Base-by-base conservation (phyloP, 2,797 vertebrate species). In the Dicrostonyx torquatus region DNA sequence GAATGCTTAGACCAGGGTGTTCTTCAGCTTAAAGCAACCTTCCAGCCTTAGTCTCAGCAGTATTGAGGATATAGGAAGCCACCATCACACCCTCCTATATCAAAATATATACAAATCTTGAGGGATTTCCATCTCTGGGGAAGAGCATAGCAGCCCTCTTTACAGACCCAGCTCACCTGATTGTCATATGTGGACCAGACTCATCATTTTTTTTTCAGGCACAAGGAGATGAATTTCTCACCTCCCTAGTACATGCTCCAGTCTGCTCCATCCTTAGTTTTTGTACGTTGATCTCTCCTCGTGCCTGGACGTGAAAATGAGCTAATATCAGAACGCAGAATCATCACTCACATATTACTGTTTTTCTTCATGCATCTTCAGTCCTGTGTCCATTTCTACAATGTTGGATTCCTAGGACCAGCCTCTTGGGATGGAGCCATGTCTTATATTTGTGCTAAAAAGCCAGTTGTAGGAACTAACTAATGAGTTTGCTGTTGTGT, bases 361-460 rank as follows among this genome's bases (percentile, higher is more conserved):
- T 45, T 89, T 90, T 94, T 89, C 68, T 68, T 68, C 15, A 18
- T 68, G 55, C 37, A 68, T 48, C 31, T 85, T 94, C 55, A 48
- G 68, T 45, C 66, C 34, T 29, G 1, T 60, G 29, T 31, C 24
- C 87, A 5, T 89, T 73, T 84, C 76, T 37, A 53, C 22, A 43
- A 9, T 83, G 43, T 70, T 87, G 62, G 64, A 66, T 45, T 76
- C 58, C 87, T 48, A 53, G 91, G 66, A 83, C 77, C 76, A 70
- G 50, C 9, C 64, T 58, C 48, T 70, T 48, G 77, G 72, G 77
- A 90, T 45, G 22, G 34, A 93, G 43, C 55, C 1, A 1, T 76
- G 80, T 53, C 94, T 55, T 85, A 53, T 45, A n/a, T 93, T 87
- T 90, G 66, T 50, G 80, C 70, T 53, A 55, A 77, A 89, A 66